These are phyloP conservation scores for Eumacrocentrus americanus DNA, from an alignment of 2,888 invertebrate species.

Conservation along the genomic window DNA sequence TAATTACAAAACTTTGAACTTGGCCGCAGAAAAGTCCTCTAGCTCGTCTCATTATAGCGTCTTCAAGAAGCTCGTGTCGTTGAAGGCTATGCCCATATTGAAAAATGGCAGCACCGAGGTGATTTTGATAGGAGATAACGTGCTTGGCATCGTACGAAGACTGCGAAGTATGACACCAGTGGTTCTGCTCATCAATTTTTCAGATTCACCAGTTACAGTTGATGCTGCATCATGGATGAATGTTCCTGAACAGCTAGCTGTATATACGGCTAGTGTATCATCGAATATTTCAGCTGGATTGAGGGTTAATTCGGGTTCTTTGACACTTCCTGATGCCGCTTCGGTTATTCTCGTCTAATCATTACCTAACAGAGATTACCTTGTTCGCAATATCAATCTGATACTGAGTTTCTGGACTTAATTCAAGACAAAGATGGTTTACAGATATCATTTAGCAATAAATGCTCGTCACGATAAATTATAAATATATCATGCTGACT, in stretches of 20 bases:
- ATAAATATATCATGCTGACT: too few species aligned
- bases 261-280: constrained; percentile 35
- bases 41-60: constrained; percentile 66
- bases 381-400: too few species aligned
- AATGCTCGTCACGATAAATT: too few species aligned
- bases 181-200: constrained; percentile 36
- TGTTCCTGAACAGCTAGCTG: constrained; percentile 30
- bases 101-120: constrained; percentile 59
- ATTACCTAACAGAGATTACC: too few species aligned
- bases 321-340: constrained; percentile 43
- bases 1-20: constrained; percentile 68
- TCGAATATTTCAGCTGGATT: constrained; percentile 31
- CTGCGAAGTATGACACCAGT: constrained; percentile 23
- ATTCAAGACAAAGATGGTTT: too few species aligned
- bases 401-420: too few species aligned
- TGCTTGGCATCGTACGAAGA: constrained; percentile 34
- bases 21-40: constrained; percentile 64
- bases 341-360: constrained; percentile 44
- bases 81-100: constrained; percentile 62
- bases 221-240: constrained; percentile 35
- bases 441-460: too few species aligned
- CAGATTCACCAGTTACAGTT: constrained; percentile 21
- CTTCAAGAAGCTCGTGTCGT: constrained; percentile 59
- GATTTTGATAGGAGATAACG: constrained; percentile 31
- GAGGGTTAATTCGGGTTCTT: constrained; percentile 24